phyloP scores from a whole-genome alignment of 2,888 invertebrate species.

The Mesorhabditis spiculigera region DNA sequence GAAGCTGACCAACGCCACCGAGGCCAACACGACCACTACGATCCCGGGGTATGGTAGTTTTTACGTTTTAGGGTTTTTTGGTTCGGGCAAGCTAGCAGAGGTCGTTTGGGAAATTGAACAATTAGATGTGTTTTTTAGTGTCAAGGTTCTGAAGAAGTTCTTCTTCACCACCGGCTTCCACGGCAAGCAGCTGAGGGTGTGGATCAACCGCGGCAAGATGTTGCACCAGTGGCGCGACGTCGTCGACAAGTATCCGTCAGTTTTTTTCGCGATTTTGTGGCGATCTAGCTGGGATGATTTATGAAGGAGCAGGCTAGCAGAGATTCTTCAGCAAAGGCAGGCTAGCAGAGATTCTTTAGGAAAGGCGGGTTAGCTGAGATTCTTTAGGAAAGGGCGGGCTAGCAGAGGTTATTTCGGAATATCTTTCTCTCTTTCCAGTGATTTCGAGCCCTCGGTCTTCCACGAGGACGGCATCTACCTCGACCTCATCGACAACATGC shows the following conservation, averaged over 20 bases:
- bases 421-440: conserved; percentile 6
- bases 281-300: not conserved
- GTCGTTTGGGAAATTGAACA: not conserved
- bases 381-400: not conserved
- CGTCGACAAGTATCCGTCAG: conserved; percentile 46
- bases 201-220: conserved; percentile 38
- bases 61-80: too few species aligned
- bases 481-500: conserved; percentile 53
- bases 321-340: too few species aligned
- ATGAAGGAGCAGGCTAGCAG: too few species aligned
- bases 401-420: not conserved
- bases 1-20: conserved; percentile 7
- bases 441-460: conserved; percentile 46
- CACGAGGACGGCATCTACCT: conserved; percentile 52
- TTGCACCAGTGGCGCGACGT: conserved; percentile 41
- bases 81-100: not conserved
- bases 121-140: conserved; percentile 9
- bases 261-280: not conserved
- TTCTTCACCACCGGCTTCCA: conserved; percentile 44
- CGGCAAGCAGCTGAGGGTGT: conserved; percentile 35
- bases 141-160: conserved; percentile 27
- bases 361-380: too few species aligned
- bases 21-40: not conserved
- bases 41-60: too few species aligned
- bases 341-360: too few species aligned